Conservation (phyloP, 2,888 invertebrate species). For the Petrolisthes cinctipes region DNA sequence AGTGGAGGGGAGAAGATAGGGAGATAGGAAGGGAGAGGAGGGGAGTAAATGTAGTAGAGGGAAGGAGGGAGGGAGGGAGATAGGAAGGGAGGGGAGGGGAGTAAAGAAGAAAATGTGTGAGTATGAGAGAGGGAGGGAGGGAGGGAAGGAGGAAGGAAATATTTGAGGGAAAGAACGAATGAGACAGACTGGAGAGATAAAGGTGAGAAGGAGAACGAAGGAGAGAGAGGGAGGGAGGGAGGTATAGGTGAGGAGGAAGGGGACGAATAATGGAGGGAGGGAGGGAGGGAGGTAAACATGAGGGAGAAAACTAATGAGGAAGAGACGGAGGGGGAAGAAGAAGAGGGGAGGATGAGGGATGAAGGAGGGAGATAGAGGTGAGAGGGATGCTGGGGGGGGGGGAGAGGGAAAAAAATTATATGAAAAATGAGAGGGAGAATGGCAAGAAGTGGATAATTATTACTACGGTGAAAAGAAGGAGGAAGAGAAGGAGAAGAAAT, state of each 20-base stretch:
- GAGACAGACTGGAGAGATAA: background rate
- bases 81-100: background rate
- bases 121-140: background rate
- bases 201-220: background rate
- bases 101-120: background rate
- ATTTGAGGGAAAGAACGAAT: background rate
- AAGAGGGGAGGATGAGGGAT: no score
- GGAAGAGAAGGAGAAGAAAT: background rate
- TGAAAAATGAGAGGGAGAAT: background rate
- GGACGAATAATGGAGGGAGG: background rate
- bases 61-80: background rate
- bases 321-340: no score
- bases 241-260: background rate
- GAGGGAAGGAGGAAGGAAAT: background rate
- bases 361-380: background rate
- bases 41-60: background rate
- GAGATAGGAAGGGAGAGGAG: background rate
- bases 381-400: background rate
- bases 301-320: no score
- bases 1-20: background rate
- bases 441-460: no score
- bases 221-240: background rate
- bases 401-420: no score
- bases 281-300: background rate
- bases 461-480: background rate